Conservation (phyloP, 2,888 invertebrate species). For the Euproctis similis region DNA sequence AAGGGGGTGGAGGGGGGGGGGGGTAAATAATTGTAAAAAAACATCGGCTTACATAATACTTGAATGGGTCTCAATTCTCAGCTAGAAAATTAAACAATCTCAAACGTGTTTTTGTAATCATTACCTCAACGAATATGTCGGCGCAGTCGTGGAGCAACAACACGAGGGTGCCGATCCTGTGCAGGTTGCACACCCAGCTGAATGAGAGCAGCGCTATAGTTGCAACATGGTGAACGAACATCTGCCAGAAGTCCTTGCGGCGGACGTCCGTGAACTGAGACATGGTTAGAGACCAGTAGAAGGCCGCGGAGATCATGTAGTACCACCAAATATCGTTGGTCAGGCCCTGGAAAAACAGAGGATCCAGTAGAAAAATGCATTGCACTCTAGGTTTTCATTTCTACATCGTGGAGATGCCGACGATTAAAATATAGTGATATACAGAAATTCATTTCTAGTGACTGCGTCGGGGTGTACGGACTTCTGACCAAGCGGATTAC, state of each 20-base stretch:
- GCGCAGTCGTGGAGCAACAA: conserved; percentile 90
- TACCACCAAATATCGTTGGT: conserved; percentile 95
- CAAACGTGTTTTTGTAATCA: conserved; percentile 10
- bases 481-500: no score
- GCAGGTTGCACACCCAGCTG: conserved; percentile 95
- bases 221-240: conserved; percentile 98
- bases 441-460: no score
- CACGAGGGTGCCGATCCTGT: conserved; percentile 92
- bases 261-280: conserved; percentile 96
- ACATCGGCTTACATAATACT: no score
- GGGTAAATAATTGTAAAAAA: no score
- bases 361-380: no score
- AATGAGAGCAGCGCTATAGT: conserved; percentile 92
- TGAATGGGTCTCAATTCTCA: no score
- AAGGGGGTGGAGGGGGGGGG: no score
- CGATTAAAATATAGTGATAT: no score
- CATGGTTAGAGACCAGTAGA: conserved; percentile 95
- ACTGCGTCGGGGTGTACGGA: no score
- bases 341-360: conserved; percentile 78
- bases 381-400: no score
- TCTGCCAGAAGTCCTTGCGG: conserved; percentile 97
- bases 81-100: conserved; percentile 1
- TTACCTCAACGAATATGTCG: conserved; percentile 90
- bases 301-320: conserved; percentile 95
- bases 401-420: no score